phyloP scores from a whole-genome alignment of 2,888 invertebrate species.

The Pycnomerus fuliginosus region DNA sequence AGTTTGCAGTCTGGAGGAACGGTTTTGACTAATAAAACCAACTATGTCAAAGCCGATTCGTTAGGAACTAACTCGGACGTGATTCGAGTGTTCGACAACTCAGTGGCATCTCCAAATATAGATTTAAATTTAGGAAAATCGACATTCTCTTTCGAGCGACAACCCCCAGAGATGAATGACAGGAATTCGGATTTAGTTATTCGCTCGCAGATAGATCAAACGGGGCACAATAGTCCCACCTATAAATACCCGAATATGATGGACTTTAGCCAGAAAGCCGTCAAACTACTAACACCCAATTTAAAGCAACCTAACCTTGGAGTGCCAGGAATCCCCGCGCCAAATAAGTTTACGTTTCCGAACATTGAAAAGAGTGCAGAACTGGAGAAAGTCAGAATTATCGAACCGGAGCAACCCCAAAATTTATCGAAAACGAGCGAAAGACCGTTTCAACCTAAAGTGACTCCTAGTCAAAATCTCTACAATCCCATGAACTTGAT shows the following conservation, averaged over 20 bases:
- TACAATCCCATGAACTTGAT: slow-evolving; percentile 56
- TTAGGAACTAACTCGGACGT: slow-evolving; percentile 39
- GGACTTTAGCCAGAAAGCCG: slow-evolving; percentile 53
- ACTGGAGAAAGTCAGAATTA: too few species aligned
- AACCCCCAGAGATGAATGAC: too few species aligned
- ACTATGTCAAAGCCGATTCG: slow-evolving; percentile 37
- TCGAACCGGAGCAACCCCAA: slow-evolving; percentile 11
- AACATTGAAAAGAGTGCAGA: too few species aligned
- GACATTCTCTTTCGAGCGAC: slow-evolving; percentile 3
- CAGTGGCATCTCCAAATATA: slow-evolving; percentile 42
- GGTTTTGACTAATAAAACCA: slow-evolving; percentile 52
- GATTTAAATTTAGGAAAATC: slow-evolving; percentile 37
- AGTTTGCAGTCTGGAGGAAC: slow-evolving; percentile 83
- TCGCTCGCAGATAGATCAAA: slow-evolving; percentile 1
- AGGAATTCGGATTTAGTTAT: background rate
- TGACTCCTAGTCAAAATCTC: slow-evolving; percentile 45
- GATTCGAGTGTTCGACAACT: slow-evolving; percentile 46
- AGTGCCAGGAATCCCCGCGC: slow-evolving; percentile 39
- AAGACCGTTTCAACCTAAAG: slow-evolving; percentile 31
- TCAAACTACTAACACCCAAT: slow-evolving; percentile 50
- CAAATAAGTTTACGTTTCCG: slow-evolving; percentile 31
- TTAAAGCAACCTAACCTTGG: slow-evolving; percentile 48
- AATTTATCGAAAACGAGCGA: slow-evolving; percentile 18
- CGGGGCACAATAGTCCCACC: slow-evolving; percentile 21
- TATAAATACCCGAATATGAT: slow-evolving; percentile 47